Percentiles rank a stretch among this genome's conserved stretches.
phyloP scores from a whole-genome alignment of 2,797 vertebrate genomes.

The Micrastur ruficollis region DNA sequence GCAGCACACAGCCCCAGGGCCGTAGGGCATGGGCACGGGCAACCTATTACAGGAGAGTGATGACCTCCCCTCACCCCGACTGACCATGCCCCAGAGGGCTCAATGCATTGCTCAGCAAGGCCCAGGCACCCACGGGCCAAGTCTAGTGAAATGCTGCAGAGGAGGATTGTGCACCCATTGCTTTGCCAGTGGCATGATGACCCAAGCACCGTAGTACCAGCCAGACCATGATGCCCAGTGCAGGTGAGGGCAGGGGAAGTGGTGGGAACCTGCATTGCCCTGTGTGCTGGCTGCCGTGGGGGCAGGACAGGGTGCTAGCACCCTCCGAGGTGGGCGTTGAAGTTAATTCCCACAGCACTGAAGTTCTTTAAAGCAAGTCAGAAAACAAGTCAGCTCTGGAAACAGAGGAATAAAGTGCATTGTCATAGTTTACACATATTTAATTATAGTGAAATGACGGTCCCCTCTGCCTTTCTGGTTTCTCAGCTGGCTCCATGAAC shows the following conservation, averaged over 20 bases:
- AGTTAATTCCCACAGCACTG: background rate
- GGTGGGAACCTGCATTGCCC: background rate
- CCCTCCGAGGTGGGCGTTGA: rapidly evolving
- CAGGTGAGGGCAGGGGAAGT: background rate
- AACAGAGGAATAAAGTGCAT: background rate
- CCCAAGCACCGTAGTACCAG: background rate
- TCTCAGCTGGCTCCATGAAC: background rate
- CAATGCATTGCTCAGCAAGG: background rate
- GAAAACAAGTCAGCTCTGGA: background rate
- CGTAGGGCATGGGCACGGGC: rapidly evolving
- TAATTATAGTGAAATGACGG: background rate
- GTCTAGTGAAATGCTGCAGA: too few relatives aligned
- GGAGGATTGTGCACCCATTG: background rate
- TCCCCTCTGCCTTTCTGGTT: background rate
- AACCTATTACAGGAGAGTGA: background rate
- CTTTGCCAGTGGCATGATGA: rapidly evolving
- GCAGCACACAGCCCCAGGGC: rapidly evolving
- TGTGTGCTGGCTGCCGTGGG: rapidly evolving
- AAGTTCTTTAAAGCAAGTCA: background rate
- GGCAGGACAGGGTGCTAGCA: background rate
- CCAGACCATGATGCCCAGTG: rapidly evolving
- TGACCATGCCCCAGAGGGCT: rapidly evolving
- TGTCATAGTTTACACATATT: background rate
- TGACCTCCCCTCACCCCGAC: background rate
- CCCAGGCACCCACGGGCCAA: background rate